Base-by-base conservation (phyloP, 2,888 invertebrate species). In the Arge pagana region DNA sequence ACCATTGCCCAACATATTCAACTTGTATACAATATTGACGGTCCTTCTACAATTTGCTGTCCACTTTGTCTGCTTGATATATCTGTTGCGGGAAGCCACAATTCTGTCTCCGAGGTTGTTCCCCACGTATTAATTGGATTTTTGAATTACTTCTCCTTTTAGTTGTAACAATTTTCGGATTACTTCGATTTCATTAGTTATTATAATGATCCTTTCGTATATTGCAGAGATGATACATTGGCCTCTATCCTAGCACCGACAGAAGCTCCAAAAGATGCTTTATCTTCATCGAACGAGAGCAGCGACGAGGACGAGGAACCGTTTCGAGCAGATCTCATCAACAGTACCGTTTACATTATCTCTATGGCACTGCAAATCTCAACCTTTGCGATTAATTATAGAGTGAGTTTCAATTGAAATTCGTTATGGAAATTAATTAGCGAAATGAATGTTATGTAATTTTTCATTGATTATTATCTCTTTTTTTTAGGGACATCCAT, bases 331-430 rank as follows among this genome's bases (percentile, higher is more conserved):
- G 96, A 92, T 73, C 83, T 99, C 54, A 84, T 99, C 30, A 99
- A 99, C 78, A 96, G 96, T 68, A 96, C 97, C 0, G 97, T 99
- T 10, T 99, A 99, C 74, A 92, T 99, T 53, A 96, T 99, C 67
- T 96, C 97, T 1, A 90, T 98, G 87, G 89, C 96, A 11, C 80
- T 99, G 56, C 99, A 99, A 81, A 89, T 99, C 60, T 93, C 96
- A 1, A 99, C 99, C 8, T 99, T 99, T 79, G 97, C 96, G 52
- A 95, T 99, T 53, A 99, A 99, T 79, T 99, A 99, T 74, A 88
- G 96, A 84, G 97, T 97, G 79, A 77, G 76, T 66, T 16, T 30
- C 13, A n/a, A n/a, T 13, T 21, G 5, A 3, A 10, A 15, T 4
- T 8, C 3, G 24, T 15, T 24, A 41, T 48, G 28, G 37, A 28